Evolutionary conservation across 2,113 vertebrate species (phyloP).

Genomic region (Lethenteron reissneri): DNA sequence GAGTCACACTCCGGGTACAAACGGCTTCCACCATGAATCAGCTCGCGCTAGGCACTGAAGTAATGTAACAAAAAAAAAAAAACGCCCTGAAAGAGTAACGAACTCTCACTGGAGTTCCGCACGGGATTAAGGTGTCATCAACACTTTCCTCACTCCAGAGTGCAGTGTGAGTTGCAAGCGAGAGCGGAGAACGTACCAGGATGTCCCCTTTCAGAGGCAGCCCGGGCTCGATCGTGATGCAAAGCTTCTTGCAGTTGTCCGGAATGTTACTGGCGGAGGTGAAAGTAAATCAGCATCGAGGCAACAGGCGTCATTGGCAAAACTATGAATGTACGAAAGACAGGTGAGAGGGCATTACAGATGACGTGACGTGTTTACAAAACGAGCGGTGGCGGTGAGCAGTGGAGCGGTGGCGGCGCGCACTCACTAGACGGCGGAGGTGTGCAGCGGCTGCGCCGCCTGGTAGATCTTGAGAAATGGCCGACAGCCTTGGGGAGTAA

Average conservation of each 20-base stretch:
- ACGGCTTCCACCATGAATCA: too few species aligned
- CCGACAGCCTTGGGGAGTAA: slow-evolving; percentile 51
- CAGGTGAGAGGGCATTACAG: not conserved
- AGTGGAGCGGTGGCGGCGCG: not conserved
- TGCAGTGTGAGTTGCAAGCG: too few species aligned
- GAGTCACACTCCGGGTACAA: too few species aligned
- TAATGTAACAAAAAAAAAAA: too few species aligned
- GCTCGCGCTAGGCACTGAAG: too few species aligned
- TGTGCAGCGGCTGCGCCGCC: slow-evolving; percentile 95
- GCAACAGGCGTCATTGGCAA: not conserved
- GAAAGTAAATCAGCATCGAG: not conserved
- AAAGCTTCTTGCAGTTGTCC: slow-evolving; percentile 87
- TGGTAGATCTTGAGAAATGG: slow-evolving; percentile 98
- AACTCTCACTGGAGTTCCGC: too few species aligned
- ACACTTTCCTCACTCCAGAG: too few species aligned
- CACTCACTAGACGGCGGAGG: slow-evolving; percentile 94
- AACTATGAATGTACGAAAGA: not conserved
- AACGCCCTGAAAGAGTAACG: too few species aligned
- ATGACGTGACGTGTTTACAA: not conserved
- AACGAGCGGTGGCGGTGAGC: too few species aligned
- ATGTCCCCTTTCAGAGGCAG: slow-evolving; percentile 90
- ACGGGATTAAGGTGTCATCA: too few species aligned
- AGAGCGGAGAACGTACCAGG: slow-evolving; percentile 38
- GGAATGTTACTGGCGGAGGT: slow-evolving; percentile 48
- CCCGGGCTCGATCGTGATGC: slow-evolving; percentile 90